Evolutionary conservation across 2,797 vertebrate species (phyloP).

Genomic region (Microctenopoma lineatum): DNA sequence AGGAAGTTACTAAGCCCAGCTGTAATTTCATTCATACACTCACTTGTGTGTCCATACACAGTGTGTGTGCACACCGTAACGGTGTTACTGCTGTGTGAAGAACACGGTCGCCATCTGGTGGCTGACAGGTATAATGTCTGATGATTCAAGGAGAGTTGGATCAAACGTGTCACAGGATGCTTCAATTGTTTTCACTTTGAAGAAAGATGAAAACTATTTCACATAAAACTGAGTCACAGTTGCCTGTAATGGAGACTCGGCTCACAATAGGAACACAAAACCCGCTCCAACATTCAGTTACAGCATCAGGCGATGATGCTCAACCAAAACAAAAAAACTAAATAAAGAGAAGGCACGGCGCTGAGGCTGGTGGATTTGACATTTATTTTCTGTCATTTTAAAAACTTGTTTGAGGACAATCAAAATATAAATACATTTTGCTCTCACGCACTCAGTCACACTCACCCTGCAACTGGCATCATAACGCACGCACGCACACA

Average conservation of each 20-base stretch:
- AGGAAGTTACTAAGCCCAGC: slow-evolving; percentile 39
- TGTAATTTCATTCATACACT: slow-evolving; percentile 61
- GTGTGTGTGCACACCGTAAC: background rate
- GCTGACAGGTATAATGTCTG: slow-evolving; percentile 3
- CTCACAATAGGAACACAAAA: background rate
- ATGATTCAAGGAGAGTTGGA: too few species aligned
- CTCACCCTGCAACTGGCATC: slow-evolving; percentile 12
- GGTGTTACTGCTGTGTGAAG: background rate
- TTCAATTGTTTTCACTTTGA: too few species aligned
- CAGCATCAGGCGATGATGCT: too few species aligned
- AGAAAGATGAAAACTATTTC: too few species aligned
- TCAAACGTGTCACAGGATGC: too few species aligned
- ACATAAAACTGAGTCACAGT: too few species aligned
- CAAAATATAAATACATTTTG: slow-evolving; percentile 85
- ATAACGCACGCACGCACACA: slow-evolving; percentile 19
- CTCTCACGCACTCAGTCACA: slow-evolving; percentile 19
- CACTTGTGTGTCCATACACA: too few species aligned
- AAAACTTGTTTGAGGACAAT: slow-evolving; percentile 79
- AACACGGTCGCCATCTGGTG: slow-evolving; percentile 32
- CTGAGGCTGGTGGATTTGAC: slow-evolving; percentile 64
- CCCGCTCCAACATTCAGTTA: too few species aligned
- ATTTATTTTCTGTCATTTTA: slow-evolving; percentile 83
- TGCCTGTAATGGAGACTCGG: too few species aligned
- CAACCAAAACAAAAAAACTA: background rate
- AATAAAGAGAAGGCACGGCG: background rate